Percentiles rank a stretch among this genome's conserved stretches.
phyloP scores from a whole-genome alignment of 2,888 invertebrate genomes.

The Griposia aprilina region DNA sequence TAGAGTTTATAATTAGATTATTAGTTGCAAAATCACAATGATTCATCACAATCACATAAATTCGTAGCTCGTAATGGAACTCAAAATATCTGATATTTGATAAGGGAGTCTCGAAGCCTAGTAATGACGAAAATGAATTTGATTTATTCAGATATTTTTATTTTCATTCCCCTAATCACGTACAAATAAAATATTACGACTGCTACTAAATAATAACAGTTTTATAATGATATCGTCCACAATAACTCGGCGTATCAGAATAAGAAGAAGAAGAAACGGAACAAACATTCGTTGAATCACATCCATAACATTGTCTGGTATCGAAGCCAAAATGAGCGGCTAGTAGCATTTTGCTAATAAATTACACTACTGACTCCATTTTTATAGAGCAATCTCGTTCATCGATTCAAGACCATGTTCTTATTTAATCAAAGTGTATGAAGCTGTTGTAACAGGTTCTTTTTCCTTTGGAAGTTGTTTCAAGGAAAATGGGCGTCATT shows the following conservation, averaged over 20 bases:
- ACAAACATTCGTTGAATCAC: slow-evolving; percentile 77
- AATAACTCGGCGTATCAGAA: slow-evolving; percentile 73
- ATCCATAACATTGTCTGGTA: slow-evolving; percentile 78
- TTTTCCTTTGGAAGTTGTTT: slow-evolving; percentile 13
- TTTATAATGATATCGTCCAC: slow-evolving; percentile 68
- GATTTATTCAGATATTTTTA: slow-evolving; percentile 28
- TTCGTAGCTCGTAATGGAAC: neutral
- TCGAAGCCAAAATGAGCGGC: slow-evolving; percentile 75
- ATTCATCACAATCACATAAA: neutral
- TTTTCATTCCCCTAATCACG: slow-evolving; percentile 20
- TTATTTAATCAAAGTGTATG: slow-evolving; percentile 60
- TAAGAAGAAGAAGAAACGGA: slow-evolving; percentile 71
- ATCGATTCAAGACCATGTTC: slow-evolving; percentile 57
- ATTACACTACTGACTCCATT: slow-evolving; percentile 67
- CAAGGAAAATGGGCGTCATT: slow-evolving; percentile 24
- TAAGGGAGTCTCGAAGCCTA: neutral
- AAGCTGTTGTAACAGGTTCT: slow-evolving; percentile 34
- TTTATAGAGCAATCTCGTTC: slow-evolving; percentile 73
- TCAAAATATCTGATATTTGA: neutral
- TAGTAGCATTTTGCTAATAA: slow-evolving; percentile 74
- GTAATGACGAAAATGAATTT: neutral
- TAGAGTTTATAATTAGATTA: slow-evolving; percentile 12
- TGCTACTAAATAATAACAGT: slow-evolving; percentile 47
- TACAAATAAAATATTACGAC: slow-evolving; percentile 51
- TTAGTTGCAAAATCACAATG: no score